Percentiles rank a stretch among this genome's conserved stretches.
These are phyloP conservation scores for Notocelia uddmanniana DNA, from an alignment of 2,888 invertebrate genomes.

Conservation along the genomic window DNA sequence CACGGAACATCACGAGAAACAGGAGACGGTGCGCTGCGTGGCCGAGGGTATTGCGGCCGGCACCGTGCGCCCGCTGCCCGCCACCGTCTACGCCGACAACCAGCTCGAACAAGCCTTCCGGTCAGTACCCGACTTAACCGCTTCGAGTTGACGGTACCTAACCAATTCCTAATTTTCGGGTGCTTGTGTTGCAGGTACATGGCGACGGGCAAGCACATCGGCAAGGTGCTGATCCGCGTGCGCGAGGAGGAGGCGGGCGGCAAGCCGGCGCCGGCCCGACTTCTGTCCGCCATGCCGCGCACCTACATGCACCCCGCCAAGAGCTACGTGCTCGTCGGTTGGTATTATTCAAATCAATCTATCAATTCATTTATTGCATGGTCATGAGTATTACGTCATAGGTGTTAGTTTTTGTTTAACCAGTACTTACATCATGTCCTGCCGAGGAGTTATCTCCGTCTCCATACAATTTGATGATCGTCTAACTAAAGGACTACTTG, in stretches of 20 bases:
- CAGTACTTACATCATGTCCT: too few relatives aligned
- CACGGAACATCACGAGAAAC: slow-evolving; percentile 87
- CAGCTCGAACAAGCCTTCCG: slow-evolving; percentile 97
- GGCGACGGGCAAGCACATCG: slow-evolving; percentile 99
- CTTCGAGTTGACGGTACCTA: background rate
- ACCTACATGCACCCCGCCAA: slow-evolving; percentile 93
- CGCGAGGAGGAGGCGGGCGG: slow-evolving; percentile 90
- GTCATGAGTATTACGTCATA: too few relatives aligned
- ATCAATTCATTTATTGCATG: too few relatives aligned
- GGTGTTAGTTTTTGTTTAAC: too few relatives aligned
- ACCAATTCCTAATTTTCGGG: too few relatives aligned
- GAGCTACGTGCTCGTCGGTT: slow-evolving; percentile 91
- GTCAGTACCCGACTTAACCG: slow-evolving; percentile 53
- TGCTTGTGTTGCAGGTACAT: slow-evolving; percentile 87
- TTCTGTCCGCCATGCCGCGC: slow-evolving; percentile 93
- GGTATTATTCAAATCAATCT: slow-evolving; percentile 22
- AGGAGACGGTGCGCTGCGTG: slow-evolving; percentile 91
- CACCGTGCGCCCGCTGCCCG: slow-evolving; percentile 95
- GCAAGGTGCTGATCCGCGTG: slow-evolving; percentile 97
- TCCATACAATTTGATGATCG: too few relatives aligned
- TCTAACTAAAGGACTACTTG: too few relatives aligned
- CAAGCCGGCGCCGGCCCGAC: slow-evolving; percentile 76
- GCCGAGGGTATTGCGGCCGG: slow-evolving; percentile 94
- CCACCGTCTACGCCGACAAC: slow-evolving; percentile 93
- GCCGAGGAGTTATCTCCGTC: too few relatives aligned